Evolutionary conservation across 2,888 invertebrate genomes (phyloP).

Genomic region (Pachycephus smyrnensis): DNA sequence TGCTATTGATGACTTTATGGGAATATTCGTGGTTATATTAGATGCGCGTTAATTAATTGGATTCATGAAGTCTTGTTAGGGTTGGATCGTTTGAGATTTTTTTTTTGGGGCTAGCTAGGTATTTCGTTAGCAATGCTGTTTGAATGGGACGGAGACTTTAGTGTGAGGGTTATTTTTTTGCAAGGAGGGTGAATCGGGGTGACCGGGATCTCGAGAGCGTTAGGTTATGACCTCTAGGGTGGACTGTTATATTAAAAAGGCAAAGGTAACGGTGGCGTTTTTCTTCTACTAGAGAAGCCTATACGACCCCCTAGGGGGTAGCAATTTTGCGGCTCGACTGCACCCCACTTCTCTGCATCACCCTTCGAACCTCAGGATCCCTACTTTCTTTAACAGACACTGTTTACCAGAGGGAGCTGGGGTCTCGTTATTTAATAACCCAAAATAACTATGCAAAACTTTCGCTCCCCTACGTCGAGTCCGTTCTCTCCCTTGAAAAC

Average conservation of each 20-base stretch:
- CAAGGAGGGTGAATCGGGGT: background rate
- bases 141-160: background rate
- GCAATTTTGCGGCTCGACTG: slow-evolving; percentile 31
- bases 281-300: background rate
- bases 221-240: background rate
- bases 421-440: slow-evolving; percentile 50
- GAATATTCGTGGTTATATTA: background rate
- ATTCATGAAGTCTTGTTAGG: background rate
- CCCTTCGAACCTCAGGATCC: slow-evolving; percentile 18
- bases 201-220: background rate
- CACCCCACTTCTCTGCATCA: slow-evolving; percentile 22
- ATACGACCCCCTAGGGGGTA: slow-evolving; percentile 21
- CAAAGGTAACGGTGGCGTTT: background rate
- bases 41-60: background rate
- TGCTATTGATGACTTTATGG: background rate
- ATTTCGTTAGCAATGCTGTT: background rate
- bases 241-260: background rate
- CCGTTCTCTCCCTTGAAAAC: slow-evolving; percentile 13
- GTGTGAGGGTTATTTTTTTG: background rate
- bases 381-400: slow-evolving; percentile 14
- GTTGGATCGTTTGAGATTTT: background rate
- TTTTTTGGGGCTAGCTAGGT: background rate
- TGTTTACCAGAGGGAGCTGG: slow-evolving; percentile 32
- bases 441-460: slow-evolving; percentile 47
- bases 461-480: slow-evolving; percentile 16